Conservation (phyloP, 2,113 vertebrate species). For the Promerops cafer region DNA sequence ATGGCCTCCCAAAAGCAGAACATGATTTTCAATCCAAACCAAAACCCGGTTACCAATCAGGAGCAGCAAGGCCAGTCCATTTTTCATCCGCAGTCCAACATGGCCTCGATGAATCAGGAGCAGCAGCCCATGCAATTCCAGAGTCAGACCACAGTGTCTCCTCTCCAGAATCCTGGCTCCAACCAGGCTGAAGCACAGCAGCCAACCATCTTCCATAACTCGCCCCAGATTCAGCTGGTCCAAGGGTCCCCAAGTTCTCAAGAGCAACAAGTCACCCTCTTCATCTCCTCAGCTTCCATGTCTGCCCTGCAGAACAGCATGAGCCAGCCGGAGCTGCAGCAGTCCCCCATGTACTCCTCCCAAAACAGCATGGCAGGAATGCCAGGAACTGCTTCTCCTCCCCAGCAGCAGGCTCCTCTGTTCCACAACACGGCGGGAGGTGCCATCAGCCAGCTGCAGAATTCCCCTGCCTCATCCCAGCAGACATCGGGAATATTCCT, state of each 20-base stretch:
- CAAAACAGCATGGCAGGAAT: constrained; percentile 83
- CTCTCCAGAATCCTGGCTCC: constrained; percentile 78
- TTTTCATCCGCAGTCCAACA: constrained; percentile 84
- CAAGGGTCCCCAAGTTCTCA: constrained; percentile 76
- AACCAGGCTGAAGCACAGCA: constrained; percentile 76
- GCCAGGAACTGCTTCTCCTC: constrained; percentile 82
- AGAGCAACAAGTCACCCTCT: constrained; percentile 88
- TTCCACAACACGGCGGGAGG: constrained; percentile 85
- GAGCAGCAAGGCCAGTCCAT: constrained; percentile 84
- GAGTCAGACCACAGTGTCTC: constrained; percentile 81
- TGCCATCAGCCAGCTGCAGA: constrained; percentile 83
- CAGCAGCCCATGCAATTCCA: constrained; percentile 93
- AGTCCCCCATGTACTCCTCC: constrained; percentile 83
- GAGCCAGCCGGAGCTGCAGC: constrained; percentile 84
- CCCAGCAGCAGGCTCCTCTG: constrained; percentile 84
- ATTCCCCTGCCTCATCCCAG: constrained; percentile 78
- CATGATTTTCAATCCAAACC: constrained; percentile 75
- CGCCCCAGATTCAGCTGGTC: constrained; percentile 90
- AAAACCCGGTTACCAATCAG: constrained; percentile 75
- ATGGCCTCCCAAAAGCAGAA: constrained; percentile 80
- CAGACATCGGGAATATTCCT: constrained; percentile 89
- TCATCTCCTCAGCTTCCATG: constrained; percentile 89
- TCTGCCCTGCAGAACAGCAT: constrained; percentile 84
- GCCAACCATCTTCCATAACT: constrained; percentile 86
- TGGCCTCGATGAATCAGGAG: constrained; percentile 83